phyloP scores from a whole-genome alignment of 1,140 invertebrate species.

The Amphibalanus amphitrite region DNA sequence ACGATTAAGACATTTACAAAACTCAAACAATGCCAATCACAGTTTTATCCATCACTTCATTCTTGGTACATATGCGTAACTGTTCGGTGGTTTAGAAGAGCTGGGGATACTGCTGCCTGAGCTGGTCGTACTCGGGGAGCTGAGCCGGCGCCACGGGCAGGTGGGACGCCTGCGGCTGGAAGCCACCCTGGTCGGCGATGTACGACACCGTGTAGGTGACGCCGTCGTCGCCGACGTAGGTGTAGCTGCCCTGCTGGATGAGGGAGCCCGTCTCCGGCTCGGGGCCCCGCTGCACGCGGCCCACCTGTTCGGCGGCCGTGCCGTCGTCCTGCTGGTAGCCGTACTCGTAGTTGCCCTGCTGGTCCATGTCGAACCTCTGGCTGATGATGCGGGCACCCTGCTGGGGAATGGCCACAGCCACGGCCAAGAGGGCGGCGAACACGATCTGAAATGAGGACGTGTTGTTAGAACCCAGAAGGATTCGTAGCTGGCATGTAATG shows the following conservation, averaged over 20 bases:
- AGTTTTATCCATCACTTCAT: no score
- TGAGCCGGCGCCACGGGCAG: slow-evolving; percentile 49
- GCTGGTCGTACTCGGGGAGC: slow-evolving; percentile 34
- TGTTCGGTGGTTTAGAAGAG: neutral
- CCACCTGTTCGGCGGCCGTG: neutral
- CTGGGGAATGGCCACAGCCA: no score
- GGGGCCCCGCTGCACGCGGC: neutral
- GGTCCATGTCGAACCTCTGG: neutral
- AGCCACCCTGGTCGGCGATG: slow-evolving; percentile 41
- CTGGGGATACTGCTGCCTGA: neutral
- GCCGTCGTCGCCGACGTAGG: slow-evolving; percentile 10
- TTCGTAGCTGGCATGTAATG: no score
- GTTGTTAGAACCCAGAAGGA: no score
- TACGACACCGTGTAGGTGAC: slow-evolving; percentile 26
- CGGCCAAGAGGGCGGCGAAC: no score
- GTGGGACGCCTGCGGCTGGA: slow-evolving; percentile 49
- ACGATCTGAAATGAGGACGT: no score
- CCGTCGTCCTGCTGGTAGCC: neutral
- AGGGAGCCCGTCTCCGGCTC: neutral
- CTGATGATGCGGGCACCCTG: neutral
- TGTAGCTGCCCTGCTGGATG: neutral
- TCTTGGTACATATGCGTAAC: no score
- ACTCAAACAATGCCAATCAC: no score
- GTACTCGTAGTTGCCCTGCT: neutral
- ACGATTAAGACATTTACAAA: no score